These are phyloP conservation scores for Dromius quadrimaculatus DNA, from an alignment of 2,888 invertebrate species.

Conservation along the genomic window DNA sequence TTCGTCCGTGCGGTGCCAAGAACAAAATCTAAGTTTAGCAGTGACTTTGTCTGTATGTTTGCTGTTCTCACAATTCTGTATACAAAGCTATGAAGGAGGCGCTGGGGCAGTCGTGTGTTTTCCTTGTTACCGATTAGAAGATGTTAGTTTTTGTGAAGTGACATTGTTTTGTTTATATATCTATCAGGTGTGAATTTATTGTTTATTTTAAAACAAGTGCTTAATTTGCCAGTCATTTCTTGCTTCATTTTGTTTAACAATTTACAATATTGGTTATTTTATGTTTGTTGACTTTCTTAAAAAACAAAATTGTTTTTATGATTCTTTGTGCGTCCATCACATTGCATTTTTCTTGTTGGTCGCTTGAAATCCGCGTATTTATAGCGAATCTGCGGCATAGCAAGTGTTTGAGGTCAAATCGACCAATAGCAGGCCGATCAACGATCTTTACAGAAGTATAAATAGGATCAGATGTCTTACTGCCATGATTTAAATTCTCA, in stretches of 20 bases:
- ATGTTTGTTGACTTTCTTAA: not conserved
- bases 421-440: conserved; percentile 44
- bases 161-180: conserved; percentile 4
- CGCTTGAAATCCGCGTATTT: conserved; percentile 25
- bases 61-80: not conserved
- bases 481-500: conserved; percentile 17
- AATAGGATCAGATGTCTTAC: conserved; percentile 6
- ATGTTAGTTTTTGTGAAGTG: conserved; percentile 21
- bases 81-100: conserved; percentile 22
- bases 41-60: conserved; percentile 45
- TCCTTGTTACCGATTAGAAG: conserved; percentile 9
- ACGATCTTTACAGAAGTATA: conserved; percentile 17
- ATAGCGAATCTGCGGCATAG: conserved; percentile 27
- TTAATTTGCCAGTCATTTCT: not conserved
- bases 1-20: conserved; percentile 38
- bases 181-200: conserved; percentile 11
- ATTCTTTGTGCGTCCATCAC: not conserved
- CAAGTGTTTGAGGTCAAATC: conserved; percentile 35
- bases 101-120: conserved; percentile 11
- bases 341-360: conserved; percentile 14
- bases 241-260: conserved; percentile 10
- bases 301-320: not conserved
- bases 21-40: conserved; percentile 49
- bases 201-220: not conserved
- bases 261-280: not conserved